Evolutionary conservation across 2,113 vertebrate genomes (phyloP).

Genomic region (Epinephelus cyanopodus): DNA sequence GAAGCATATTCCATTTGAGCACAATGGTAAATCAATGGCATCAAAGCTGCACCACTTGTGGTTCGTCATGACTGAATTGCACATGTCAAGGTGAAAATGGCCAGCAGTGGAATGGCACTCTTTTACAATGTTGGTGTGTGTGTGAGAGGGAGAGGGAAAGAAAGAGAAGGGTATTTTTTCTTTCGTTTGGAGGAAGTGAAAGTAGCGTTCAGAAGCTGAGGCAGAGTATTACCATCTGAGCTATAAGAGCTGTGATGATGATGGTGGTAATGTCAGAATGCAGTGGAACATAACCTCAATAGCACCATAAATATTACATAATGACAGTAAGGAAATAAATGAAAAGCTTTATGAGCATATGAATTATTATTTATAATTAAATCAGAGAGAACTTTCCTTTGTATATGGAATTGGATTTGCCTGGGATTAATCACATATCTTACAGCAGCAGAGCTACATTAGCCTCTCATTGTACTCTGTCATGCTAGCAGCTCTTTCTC

Average conservation of each 20-base stretch:
- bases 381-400: slow-evolving; percentile 28
- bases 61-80: slow-evolving; percentile 41
- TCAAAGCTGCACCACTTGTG: slow-evolving; percentile 52
- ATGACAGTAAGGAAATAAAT: background rate
- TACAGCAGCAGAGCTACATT: slow-evolving; percentile 55
- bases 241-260: background rate
- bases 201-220: slow-evolving; percentile 19
- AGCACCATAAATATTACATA: slow-evolving; percentile 7
- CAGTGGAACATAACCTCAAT: background rate
- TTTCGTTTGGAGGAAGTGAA: slow-evolving; percentile 25
- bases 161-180: background rate
- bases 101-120: slow-evolving; percentile 13
- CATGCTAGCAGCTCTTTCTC: slow-evolving; percentile 34
- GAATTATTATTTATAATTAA: slow-evolving; percentile 38
- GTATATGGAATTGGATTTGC: slow-evolving; percentile 16
- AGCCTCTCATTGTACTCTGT: slow-evolving; percentile 31
- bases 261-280: slow-evolving; percentile 2
- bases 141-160: no score
- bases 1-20: slow-evolving; percentile 61
- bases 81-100: slow-evolving; percentile 44
- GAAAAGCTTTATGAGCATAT: background rate
- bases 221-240: slow-evolving; percentile 18
- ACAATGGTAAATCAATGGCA: slow-evolving; percentile 67
- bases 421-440: slow-evolving; percentile 59
- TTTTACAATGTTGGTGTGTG: slow-evolving; percentile 4